A percentile compares a stretch with the other conserved stretches of the same genome.
Evolutionary conservation across 2,113 vertebrate genomes (phyloP).

Genomic region (Pyrgilauda ruficollis): DNA sequence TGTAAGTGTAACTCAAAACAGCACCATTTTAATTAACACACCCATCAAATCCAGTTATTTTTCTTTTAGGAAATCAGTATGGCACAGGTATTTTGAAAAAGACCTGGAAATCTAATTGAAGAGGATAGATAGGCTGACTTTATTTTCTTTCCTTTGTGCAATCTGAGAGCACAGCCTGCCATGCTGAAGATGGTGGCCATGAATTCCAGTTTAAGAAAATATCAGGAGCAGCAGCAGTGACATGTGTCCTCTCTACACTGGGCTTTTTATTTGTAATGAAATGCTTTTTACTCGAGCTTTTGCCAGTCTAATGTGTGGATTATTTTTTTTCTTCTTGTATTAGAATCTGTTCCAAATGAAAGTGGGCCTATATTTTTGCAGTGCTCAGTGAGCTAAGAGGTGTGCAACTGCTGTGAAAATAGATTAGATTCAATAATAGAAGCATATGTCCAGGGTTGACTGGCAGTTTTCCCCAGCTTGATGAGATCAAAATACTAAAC

Average conservation of each 20-base stretch:
- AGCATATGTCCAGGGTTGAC: neutral
- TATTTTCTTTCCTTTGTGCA: neutral
- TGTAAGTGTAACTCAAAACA: neutral
- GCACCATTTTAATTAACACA: neutral
- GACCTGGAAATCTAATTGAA: neutral
- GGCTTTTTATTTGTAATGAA: neutral
- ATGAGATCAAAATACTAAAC: constrained; percentile 19
- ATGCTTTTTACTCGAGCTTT: neutral
- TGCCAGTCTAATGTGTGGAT: neutral
- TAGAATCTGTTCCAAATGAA: neutral
- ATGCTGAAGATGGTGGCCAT: neutral
- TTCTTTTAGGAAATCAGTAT: neutral
- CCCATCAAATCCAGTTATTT: neutral
- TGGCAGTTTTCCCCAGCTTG: constrained; percentile 13
- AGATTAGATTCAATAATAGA: constrained; percentile 43
- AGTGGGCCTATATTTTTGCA: constrained; percentile 1
- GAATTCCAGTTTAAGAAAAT: neutral
- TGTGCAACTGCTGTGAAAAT: neutral
- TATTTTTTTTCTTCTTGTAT: constrained; percentile 11
- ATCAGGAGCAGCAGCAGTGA: neutral
- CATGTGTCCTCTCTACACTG: neutral
- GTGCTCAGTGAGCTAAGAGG: neutral
- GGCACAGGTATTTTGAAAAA: neutral
- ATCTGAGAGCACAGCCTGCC: neutral
- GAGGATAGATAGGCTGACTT: neutral